Evolutionary conservation across 2,888 invertebrate species (phyloP), one percentile per base, ranked within the genome.

Genomic region (Copidosoma aretas): DNA sequence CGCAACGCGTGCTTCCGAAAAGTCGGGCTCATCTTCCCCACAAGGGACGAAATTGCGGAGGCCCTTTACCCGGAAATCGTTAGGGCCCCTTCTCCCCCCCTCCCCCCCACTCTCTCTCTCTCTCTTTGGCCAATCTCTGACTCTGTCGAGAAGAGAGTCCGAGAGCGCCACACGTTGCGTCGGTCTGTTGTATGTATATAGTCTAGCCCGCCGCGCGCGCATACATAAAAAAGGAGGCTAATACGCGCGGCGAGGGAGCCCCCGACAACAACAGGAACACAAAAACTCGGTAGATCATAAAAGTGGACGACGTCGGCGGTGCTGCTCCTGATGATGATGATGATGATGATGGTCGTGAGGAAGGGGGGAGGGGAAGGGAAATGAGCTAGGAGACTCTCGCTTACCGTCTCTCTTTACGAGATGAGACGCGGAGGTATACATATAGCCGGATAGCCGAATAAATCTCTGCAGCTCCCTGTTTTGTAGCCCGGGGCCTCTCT

Each of bases 391-490:
- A 14, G 19, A 14, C 49, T 56, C 49, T 41, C 19, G 25, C 53
- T 53, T 46, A 17, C 24, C 25, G 43, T 25, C 60, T 52, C 53
- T 24, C 49, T 32, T 25, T 32, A 14, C n/a, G 71, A 65, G 69
- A 68, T 58, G 57, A 32, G 4, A 32, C 32, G 8, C 32, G 8
- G 4, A 5, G 4, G 8, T 8, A 32, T 8, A 15, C 17, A 12
- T 46, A 73, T 67, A 68, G 67, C 73, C 71, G 75, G 80, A 81
- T 79, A 77, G 77, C 80, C 79, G 81, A 81, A 82, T 82, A 82
- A 82, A 82, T 82, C 81, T 82, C 77, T 75, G 75, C 74, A 78
- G 83, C 83, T 84, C 83, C 83, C 83, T 83, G 83, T 81, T 81
- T 77, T 80, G 73, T 79, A 77, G 80, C 78, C 78, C 77, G 71